These are phyloP conservation scores for Drosophila tristis DNA, from an alignment of 1,140 invertebrate genomes.

Conservation along the genomic window DNA sequence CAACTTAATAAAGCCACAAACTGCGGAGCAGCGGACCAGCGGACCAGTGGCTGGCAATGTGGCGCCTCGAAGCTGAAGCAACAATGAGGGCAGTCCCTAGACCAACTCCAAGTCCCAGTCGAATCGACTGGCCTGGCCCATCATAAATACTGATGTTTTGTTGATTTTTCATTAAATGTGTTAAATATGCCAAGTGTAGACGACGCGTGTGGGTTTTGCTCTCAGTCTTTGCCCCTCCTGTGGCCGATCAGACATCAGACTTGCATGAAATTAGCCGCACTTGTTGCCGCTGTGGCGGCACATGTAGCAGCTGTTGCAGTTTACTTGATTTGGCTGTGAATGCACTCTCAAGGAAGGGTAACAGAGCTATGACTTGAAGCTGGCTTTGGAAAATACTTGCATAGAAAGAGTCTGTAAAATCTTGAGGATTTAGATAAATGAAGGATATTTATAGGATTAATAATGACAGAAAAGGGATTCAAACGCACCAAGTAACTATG, in stretches of 20 bases:
- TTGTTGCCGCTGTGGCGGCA: slow-evolving; percentile 37
- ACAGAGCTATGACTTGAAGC: slow-evolving; percentile 4
- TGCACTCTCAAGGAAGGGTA: slow-evolving; percentile 1
- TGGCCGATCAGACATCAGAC: neutral
- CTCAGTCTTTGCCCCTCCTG: slow-evolving; percentile 3
- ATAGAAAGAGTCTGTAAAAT: slow-evolving; percentile 5
- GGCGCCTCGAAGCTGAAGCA: slow-evolving; percentile 27
- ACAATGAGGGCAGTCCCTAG: slow-evolving; percentile 22
- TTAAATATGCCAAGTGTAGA: slow-evolving; percentile 80
- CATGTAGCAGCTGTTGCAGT: slow-evolving; percentile 33
- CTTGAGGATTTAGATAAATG: neutral
- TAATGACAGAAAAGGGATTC: no score
- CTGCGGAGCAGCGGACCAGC: slow-evolving; percentile 36
- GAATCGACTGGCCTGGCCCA: slow-evolving; percentile 28
- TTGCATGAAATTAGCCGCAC: slow-evolving; percentile 58
- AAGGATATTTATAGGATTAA: no score
- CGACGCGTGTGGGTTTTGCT: slow-evolving; percentile 74
- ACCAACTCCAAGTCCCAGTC: slow-evolving; percentile 24
- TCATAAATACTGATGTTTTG: slow-evolving; percentile 80
- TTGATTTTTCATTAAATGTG: slow-evolving; percentile 82
- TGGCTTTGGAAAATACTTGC: slow-evolving; percentile 13
- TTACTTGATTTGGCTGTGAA: slow-evolving; percentile 24
- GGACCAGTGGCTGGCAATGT: slow-evolving; percentile 47
- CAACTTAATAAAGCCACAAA: slow-evolving; percentile 80
- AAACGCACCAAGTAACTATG: no score